Evolutionary conservation across 2,888 invertebrate species (phyloP).

Genomic region (Spodoptera exigua): DNA sequence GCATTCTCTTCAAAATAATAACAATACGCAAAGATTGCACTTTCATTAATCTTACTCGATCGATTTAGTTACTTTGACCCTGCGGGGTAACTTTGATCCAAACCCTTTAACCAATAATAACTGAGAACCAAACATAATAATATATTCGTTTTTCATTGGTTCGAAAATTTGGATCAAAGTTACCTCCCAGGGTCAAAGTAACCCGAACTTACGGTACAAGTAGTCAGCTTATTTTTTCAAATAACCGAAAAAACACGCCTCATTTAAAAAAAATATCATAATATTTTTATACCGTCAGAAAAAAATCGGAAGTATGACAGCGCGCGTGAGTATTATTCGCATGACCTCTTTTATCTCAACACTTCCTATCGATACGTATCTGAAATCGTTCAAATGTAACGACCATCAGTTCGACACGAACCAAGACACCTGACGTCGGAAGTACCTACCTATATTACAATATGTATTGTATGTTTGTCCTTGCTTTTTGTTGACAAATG

Average conservation of each 20-base stretch:
- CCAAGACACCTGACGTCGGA: constrained; percentile 46
- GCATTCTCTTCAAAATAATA: too few species aligned
- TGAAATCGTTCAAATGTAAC: constrained; percentile 59
- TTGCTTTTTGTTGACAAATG: too few species aligned
- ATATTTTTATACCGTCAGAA: not conserved
- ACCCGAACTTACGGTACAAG: too few species aligned
- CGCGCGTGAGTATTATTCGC: constrained; percentile 43
- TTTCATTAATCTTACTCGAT: too few species aligned
- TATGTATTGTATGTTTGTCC: not conserved
- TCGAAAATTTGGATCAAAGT: too few species aligned
- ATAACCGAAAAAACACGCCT: constrained; percentile 20
- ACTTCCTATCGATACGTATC: constrained; percentile 56
- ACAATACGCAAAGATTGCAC: too few species aligned
- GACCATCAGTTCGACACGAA: constrained; percentile 51
- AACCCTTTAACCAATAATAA: too few species aligned
- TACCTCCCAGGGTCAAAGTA: too few species aligned
- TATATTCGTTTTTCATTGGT: too few species aligned
- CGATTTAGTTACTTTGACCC: too few species aligned
- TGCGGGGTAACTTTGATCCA: too few species aligned
- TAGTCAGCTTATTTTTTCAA: constrained; percentile 3
- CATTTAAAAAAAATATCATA: not conserved
- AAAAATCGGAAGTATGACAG: constrained; percentile 38
- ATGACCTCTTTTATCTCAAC: constrained; percentile 52
- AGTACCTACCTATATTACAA: constrained; percentile 13
- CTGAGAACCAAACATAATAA: too few species aligned